Conservation (phyloP, 2,113 vertebrate genomes). For the Pachypanchax playfairii region DNA sequence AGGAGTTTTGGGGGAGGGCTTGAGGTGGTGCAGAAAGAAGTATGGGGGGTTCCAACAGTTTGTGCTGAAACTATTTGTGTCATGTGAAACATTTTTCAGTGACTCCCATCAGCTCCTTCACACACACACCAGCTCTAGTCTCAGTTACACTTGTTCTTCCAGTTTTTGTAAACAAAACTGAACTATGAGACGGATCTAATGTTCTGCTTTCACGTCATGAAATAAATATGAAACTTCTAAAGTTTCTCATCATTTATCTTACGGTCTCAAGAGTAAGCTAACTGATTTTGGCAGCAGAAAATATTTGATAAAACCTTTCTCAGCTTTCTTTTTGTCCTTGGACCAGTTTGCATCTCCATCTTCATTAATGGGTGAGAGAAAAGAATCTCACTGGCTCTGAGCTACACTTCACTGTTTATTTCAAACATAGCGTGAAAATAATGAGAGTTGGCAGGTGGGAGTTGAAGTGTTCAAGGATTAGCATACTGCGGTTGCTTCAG, state of each 20-base stretch:
- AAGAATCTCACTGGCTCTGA: constrained; percentile 43
- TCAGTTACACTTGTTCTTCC: not conserved
- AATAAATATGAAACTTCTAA: no score
- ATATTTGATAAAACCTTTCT: constrained; percentile 18
- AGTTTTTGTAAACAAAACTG: not conserved
- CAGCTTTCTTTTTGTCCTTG: constrained; percentile 19
- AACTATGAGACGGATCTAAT: no score
- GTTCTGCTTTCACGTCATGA: no score
- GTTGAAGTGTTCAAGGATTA: constrained; percentile 60
- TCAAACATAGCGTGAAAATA: constrained; percentile 71
- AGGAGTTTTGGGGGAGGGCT: constrained; percentile 40
- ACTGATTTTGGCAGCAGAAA: constrained; percentile 17
- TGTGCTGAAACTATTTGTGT: not conserved
- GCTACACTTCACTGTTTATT: constrained; percentile 62
- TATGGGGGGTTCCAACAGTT: not conserved
- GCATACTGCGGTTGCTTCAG: constrained; percentile 49
- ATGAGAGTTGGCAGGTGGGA: constrained; percentile 71
- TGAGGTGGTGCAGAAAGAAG: not conserved
- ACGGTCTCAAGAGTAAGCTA: not conserved
- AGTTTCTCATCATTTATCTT: no score
- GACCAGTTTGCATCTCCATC: constrained; percentile 35
- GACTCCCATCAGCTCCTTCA: not conserved
- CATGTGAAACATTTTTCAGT: not conserved
- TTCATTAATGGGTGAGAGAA: constrained; percentile 41
- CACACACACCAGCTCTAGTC: not conserved